Base-by-base conservation (phyloP, 2,113 vertebrate species). In the Alaudala cheleensis region DNA sequence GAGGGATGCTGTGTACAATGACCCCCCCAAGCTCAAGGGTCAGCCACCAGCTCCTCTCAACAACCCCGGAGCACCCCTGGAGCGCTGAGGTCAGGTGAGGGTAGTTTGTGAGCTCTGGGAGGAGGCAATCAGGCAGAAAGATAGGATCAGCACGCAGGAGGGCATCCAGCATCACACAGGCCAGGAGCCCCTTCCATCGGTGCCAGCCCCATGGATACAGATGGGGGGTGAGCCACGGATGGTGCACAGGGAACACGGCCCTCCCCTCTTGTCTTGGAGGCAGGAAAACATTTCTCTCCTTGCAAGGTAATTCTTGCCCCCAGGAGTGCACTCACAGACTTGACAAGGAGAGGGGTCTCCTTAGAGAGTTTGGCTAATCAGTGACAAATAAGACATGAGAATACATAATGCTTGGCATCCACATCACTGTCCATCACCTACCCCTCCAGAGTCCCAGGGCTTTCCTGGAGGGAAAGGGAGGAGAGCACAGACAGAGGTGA, bases 201-300 rank as follows among this genome's bases (percentile, higher is more conserved):
- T 10, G 24, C 37, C 58, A 77, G 49, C 7, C 4, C 6, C 14
- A 19, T 0, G 8, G 57, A 21, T 4, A 61, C 11, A 7, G 13
- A 65, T 49, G 6, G 14, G 2, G 14, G 7, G 20, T 0, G 0
- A 49, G 1, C 0, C 21, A 44, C 0, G 4, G 37, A 12, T 6
- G 8, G 8, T 4, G 10, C 12, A 37, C 5, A 5, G 11, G 19
- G 3, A 14, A 13, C 9, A 39, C 2, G 21, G 40, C 14, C 18
- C 33, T 82, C 37, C 3, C 9, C 71, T 14, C 0, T 3, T 4
- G 2, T 22, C 37, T 54, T 65, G 39, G 9, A 51, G 18, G 33
- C 7, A 80, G 23, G 12, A 91, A 5, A 58, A 9, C 19, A 11
- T 31, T 91, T 58, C 6, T 40, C 40, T 73, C 44, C 21, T 66